These are phyloP conservation scores for Garrulus glandarius DNA, from an alignment of 2,797 vertebrate species.

Conservation along the genomic window DNA sequence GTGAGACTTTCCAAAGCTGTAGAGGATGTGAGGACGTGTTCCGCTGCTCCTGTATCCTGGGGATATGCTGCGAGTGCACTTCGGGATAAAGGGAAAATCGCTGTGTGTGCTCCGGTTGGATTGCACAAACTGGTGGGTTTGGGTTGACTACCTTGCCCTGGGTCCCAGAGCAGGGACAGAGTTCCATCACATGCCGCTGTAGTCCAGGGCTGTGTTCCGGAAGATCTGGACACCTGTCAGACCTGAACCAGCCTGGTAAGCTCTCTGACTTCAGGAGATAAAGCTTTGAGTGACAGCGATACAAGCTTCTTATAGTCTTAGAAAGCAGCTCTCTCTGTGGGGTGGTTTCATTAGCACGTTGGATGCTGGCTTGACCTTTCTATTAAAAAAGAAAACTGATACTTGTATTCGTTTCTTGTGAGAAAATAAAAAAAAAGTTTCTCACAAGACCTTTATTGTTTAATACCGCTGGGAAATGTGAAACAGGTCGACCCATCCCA, in stretches of 20 bases:
- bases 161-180: background rate
- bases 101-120: background rate
- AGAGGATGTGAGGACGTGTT: background rate
- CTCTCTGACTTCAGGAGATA: background rate
- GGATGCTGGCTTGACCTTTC: background rate
- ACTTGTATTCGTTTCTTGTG: background rate
- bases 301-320: background rate
- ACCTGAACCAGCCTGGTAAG: background rate
- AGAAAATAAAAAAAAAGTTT: background rate
- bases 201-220: background rate
- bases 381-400: accelerated
- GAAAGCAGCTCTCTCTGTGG: background rate
- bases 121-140: accelerated
- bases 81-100: background rate
- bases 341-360: accelerated
- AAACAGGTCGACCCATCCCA: background rate
- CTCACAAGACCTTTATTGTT: background rate
- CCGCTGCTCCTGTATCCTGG: background rate
- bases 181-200: accelerated
- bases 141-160: accelerated
- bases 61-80: accelerated
- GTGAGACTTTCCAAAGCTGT: background rate
- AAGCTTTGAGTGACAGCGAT: accelerated
- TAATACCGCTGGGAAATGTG: background rate
- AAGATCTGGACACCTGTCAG: background rate